Conservation (phyloP, 2,888 invertebrate species). For the Caenorhabditis plicata region DNA sequence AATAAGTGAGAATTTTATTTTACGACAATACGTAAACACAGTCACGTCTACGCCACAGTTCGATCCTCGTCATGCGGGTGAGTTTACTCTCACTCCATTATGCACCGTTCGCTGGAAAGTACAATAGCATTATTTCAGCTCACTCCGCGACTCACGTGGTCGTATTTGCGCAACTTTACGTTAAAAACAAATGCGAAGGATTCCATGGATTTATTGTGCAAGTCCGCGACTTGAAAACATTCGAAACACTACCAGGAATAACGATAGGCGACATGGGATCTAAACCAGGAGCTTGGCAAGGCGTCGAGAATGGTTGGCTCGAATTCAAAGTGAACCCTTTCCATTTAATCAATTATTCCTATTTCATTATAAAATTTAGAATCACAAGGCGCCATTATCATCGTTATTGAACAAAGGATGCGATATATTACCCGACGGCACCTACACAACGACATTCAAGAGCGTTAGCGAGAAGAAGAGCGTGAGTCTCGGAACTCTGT, state of each 20-base stretch:
- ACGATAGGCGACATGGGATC: slow-evolving; percentile 88
- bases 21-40: too few relatives aligned
- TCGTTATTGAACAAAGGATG: slow-evolving; percentile 84
- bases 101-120: too few relatives aligned
- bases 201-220: slow-evolving; percentile 87
- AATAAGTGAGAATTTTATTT: too few relatives aligned
- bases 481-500: slow-evolving; percentile 46
- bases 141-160: slow-evolving; percentile 80
- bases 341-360: not conserved
- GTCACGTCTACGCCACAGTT: too few relatives aligned
- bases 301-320: slow-evolving; percentile 81
- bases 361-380: slow-evolving; percentile 72
- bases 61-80: too few relatives aligned
- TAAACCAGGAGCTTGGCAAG: slow-evolving; percentile 82
- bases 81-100: too few relatives aligned
- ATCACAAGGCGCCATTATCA: slow-evolving; percentile 82
- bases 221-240: slow-evolving; percentile 68
- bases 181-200: slow-evolving; percentile 72
- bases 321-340: slow-evolving; percentile 28
- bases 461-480: slow-evolving; percentile 60
- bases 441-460: slow-evolving; percentile 85
- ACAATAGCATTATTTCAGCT: slow-evolving; percentile 15
- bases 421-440: slow-evolving; percentile 83
- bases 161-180: slow-evolving; percentile 82
- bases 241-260: slow-evolving; percentile 73